Evolutionary conservation across 2,888 invertebrate genomes (phyloP), one percentile per base, ranked within the genome.

Genomic region (Dorcus parallelipipedus): DNA sequence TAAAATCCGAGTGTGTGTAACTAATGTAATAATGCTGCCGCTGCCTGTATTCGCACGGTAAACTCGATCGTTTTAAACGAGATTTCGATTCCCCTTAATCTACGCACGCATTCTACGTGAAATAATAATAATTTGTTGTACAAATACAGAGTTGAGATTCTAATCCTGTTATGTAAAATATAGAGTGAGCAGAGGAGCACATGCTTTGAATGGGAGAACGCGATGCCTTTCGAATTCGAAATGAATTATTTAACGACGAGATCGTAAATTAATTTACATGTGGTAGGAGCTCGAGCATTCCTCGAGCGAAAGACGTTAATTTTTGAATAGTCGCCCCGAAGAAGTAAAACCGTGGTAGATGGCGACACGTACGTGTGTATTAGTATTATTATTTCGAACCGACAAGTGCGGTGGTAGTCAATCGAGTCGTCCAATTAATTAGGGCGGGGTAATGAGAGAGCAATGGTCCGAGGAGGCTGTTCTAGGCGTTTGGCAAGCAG

Each of bases 401-500:
- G 45, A 45, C 45, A 45, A 20, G 45, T 17, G 42, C 14, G 23
- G 20, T 20, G 45, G 45, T 23, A 45, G 45, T 45, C 45, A 45
- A 45, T 45, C 45, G 45, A 45, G 45, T 45, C 45, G 45, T 45
- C 45, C 58, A 54, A 58, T 58, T 58, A 58, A 58, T 58, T 58
- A 49, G 54, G 54, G 54, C 50, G 54, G 57, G 54, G 47, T 49
- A 54, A 58, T 54, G 50, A 54, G 45, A 58, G 58, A 58, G 53
- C 54, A 58, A 58, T 48, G 54, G 54, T 58, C 58, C 54, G 42
- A 38, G 8, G 38, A 49, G 23, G 47, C 26, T 49, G 39, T 41
- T 14, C 9, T 39, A 9, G 56, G 23, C 52, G 60, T 59, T 59
- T 61, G 59, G 56, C 58, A 61, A 53, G 58, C 61, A 60, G 62